A percentile compares a stretch with the other conserved stretches of the same genome.
Conservation (phyloP, 2,113 vertebrate genomes). For the Dipodomys stephensi region DNA sequence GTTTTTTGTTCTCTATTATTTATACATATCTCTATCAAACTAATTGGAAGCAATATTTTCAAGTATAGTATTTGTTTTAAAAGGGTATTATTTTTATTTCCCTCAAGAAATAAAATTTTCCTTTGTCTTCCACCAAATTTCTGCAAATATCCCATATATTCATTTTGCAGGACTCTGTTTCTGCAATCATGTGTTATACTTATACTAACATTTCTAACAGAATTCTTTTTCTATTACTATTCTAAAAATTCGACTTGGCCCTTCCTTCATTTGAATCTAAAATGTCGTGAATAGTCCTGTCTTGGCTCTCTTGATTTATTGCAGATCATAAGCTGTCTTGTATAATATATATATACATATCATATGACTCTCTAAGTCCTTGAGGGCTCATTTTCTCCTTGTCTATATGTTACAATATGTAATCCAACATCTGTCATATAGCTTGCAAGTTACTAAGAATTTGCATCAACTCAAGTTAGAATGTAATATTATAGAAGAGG, state of each 20-base stretch:
- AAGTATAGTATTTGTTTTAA: background rate
- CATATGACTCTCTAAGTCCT: background rate
- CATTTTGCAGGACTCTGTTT: background rate
- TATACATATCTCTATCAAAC: background rate
- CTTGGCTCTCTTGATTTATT: background rate
- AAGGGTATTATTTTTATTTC: conserved; percentile 13
- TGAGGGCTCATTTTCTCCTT: background rate
- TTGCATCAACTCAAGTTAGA: background rate
- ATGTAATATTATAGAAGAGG: background rate
- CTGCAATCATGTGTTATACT: background rate
- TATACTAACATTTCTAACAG: background rate
- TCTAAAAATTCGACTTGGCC: background rate
- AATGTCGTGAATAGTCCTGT: conserved; percentile 35
- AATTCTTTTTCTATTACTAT: background rate
- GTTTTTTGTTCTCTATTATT: conserved; percentile 1
- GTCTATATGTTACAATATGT: background rate
- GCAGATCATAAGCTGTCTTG: conserved; percentile 3
- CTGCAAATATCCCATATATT: background rate
- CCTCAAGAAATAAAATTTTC: conserved; percentile 23
- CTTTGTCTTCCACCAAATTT: background rate
- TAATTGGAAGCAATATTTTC: conserved; percentile 22
- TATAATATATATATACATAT: background rate
- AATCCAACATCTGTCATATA: background rate
- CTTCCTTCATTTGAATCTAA: background rate
- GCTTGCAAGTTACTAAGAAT: conserved; percentile 18